phyloP scores from a whole-genome alignment of 2,888 invertebrate species.

The Monopis laevigella region DNA sequence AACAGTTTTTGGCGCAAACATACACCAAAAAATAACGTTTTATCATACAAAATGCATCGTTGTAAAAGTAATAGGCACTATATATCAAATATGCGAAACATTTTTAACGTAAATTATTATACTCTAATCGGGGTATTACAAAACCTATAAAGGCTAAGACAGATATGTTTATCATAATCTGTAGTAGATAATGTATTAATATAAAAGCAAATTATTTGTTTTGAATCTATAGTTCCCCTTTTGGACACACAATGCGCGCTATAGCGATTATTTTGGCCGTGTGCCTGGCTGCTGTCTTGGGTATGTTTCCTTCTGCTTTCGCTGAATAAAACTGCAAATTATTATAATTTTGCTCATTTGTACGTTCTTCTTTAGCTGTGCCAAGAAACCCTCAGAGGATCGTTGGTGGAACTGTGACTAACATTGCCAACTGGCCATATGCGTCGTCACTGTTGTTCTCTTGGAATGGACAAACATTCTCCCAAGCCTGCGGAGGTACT shows the following conservation, averaged over 20 bases:
- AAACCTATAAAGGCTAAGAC: too few relatives aligned
- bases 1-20: too few relatives aligned
- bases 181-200: slow-evolving; percentile 4
- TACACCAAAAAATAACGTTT: too few relatives aligned
- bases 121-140: too few relatives aligned
- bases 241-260: slow-evolving; percentile 5
- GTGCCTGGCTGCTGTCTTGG: slow-evolving; percentile 11
- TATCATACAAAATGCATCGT: too few relatives aligned
- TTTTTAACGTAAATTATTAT: too few relatives aligned
- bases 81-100: too few relatives aligned
- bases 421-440: slow-evolving; percentile 10
- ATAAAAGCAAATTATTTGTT: slow-evolving; percentile 2
- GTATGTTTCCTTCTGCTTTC: slow-evolving; percentile 6
- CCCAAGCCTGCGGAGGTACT: slow-evolving; percentile 22
- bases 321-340: background rate
- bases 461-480: slow-evolving; percentile 1
- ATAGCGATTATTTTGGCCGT: slow-evolving; percentile 6
- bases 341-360: background rate
- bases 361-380: slow-evolving; percentile 7
- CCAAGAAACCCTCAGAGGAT: slow-evolving; percentile 10
- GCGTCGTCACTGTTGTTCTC: slow-evolving; percentile 2
- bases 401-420: slow-evolving; percentile 11
- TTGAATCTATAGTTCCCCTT: background rate
- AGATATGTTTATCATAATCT: slow-evolving; percentile 7
- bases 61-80: too few relatives aligned